phyloP scores from a whole-genome alignment of 2,888 invertebrate species.

The Sericinus montela region DNA sequence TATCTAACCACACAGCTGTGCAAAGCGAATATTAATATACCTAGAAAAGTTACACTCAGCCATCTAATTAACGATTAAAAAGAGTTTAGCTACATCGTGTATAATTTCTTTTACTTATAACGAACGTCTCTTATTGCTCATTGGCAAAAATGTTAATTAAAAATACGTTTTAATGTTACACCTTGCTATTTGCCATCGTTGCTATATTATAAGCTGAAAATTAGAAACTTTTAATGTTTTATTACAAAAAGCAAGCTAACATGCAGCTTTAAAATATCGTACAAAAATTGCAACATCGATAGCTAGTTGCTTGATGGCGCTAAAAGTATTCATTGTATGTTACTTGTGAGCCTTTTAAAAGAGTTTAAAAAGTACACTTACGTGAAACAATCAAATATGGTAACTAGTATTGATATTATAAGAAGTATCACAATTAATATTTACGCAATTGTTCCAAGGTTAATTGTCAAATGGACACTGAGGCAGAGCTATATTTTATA shows the following conservation, averaged over 20 bases:
- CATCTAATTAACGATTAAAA: slow-evolving; percentile 14
- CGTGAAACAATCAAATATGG: slow-evolving; percentile 8
- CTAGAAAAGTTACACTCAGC: slow-evolving; percentile 16
- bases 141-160: slow-evolving; percentile 9
- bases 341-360: slow-evolving; percentile 4
- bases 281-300: slow-evolving; percentile 15
- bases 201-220: slow-evolving; percentile 13
- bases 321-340: slow-evolving; percentile 6
- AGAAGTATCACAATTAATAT: background rate
- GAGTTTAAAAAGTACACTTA: slow-evolving; percentile 12
- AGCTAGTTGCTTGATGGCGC: slow-evolving; percentile 16
- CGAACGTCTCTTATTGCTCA: background rate
- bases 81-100: slow-evolving; percentile 6
- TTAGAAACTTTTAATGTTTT: slow-evolving; percentile 12
- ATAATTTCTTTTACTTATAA: background rate
- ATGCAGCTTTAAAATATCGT: slow-evolving; percentile 14
- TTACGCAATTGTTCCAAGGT: background rate
- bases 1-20: slow-evolving; percentile 38
- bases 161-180: slow-evolving; percentile 1
- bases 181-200: slow-evolving; percentile 13
- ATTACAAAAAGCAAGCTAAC: slow-evolving; percentile 19
- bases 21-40: slow-evolving; percentile 22
- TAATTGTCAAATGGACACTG: background rate
- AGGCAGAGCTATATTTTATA: too few relatives aligned
- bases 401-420: slow-evolving; percentile 15